Percentiles rank a stretch among this genome's conserved stretches.
These are phyloP conservation scores for Torymus tubicola DNA, from an alignment of 2,888 invertebrate species.

Conservation along the genomic window DNA sequence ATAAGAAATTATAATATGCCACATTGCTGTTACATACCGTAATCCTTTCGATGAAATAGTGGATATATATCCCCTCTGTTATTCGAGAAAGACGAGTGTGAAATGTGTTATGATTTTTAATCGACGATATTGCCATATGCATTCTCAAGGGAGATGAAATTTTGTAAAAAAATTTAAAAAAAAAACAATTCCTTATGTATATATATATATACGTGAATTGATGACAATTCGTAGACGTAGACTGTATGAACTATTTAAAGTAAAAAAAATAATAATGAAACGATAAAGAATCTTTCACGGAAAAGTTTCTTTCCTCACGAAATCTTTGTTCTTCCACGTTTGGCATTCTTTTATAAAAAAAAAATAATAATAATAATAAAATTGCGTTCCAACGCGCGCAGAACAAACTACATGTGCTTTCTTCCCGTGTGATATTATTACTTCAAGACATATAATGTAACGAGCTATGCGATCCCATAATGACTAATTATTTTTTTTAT, in stretches of 20 bases:
- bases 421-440: slow-evolving; percentile 57
- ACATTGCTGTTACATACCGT: slow-evolving; percentile 43
- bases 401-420: slow-evolving; percentile 54
- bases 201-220: slow-evolving; percentile 54
- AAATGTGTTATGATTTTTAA: slow-evolving; percentile 47
- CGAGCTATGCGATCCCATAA: slow-evolving; percentile 45
- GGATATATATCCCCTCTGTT: slow-evolving; percentile 17
- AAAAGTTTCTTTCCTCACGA: slow-evolving; percentile 55
- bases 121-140: slow-evolving; percentile 40
- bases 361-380: slow-evolving; percentile 3
- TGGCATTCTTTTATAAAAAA: slow-evolving; percentile 51
- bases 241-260: slow-evolving; percentile 19
- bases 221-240: slow-evolving; percentile 46
- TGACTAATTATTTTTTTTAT: slow-evolving; percentile 50
- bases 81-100: slow-evolving; percentile 13
- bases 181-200: slow-evolving; percentile 48
- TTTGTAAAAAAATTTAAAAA: slow-evolving; percentile 51
- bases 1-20: slow-evolving; percentile 37
- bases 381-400: slow-evolving; percentile 46
- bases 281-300: slow-evolving; percentile 45
- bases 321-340: slow-evolving; percentile 60
- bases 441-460: slow-evolving; percentile 51
- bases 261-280: slow-evolving; percentile 29
- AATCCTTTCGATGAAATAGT: no score
- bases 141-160: slow-evolving; percentile 35